These are phyloP conservation scores for Halcyon senegalensis DNA, from an alignment of 2,113 vertebrate species.

Conservation along the genomic window DNA sequence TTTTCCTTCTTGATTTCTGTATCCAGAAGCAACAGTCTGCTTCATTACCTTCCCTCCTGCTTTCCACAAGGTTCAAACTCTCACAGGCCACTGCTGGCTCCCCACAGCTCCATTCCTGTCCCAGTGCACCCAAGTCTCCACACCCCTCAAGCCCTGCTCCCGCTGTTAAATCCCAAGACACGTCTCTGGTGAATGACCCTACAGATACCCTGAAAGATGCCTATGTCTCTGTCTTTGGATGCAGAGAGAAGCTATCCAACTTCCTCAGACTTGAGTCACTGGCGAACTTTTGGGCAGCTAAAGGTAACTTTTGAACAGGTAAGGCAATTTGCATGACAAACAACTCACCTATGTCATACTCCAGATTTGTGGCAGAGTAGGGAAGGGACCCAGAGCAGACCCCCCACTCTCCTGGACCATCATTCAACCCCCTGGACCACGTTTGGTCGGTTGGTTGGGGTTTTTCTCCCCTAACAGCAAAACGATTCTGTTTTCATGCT, in stretches of 20 bases:
- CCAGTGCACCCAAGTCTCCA: not conserved
- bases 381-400: not conserved
- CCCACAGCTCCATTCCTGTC: not conserved
- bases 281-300: not conserved
- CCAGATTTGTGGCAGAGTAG: not conserved
- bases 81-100: not conserved
- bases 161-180: not conserved
- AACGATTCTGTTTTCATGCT: not conserved
- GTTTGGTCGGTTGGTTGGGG: no score
- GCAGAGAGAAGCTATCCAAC: not conserved
- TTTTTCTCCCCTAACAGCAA: not conserved
- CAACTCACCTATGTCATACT: not conserved
- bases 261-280: not conserved
- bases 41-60: not conserved
- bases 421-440: accelerated
- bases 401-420: not conserved
- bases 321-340: not conserved
- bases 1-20: not conserved
- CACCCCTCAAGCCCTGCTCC: not conserved
- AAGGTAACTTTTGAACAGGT: not conserved
- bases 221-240: accelerated
- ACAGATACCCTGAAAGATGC: not conserved
- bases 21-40: not conserved
- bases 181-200: not conserved
- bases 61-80: not conserved